Conservation (phyloP, 2,113 vertebrate species). For the Megalops atlanticus region DNA sequence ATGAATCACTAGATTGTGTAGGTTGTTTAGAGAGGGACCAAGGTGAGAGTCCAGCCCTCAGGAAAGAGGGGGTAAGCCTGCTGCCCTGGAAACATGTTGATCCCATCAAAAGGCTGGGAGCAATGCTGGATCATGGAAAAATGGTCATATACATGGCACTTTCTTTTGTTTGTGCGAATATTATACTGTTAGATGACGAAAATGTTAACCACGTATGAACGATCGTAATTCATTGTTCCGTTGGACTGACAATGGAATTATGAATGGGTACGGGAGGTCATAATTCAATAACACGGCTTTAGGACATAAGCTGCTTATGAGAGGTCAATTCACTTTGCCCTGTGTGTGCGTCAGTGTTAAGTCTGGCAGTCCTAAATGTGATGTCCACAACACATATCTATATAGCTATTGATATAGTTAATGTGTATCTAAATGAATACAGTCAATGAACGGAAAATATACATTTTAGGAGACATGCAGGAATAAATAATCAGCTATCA, state of each 20-base stretch:
- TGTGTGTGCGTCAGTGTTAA: neutral
- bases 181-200: neutral
- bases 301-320: slow-evolving; percentile 2
- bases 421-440: neutral
- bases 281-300: neutral
- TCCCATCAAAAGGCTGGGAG: neutral
- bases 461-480: neutral
- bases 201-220: neutral
- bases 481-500: neutral
- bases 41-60: neutral
- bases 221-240: neutral
- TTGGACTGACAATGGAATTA: neutral
- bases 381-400: too few relatives aligned
- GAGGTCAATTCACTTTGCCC: neutral
- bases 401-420: neutral
- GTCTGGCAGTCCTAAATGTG: neutral
- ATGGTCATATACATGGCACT: neutral
- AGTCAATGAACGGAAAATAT: neutral
- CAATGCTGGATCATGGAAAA: too few relatives aligned
- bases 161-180: neutral
- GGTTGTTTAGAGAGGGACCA: neutral
- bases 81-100: neutral
- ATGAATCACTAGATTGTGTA: too few relatives aligned
- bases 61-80: neutral
- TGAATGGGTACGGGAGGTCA: neutral